Percentiles rank a stretch among this genome's conserved stretches.
These are phyloP conservation scores for Microctonus brassicae DNA, from an alignment of 2,888 invertebrate genomes.

Conservation along the genomic window DNA sequence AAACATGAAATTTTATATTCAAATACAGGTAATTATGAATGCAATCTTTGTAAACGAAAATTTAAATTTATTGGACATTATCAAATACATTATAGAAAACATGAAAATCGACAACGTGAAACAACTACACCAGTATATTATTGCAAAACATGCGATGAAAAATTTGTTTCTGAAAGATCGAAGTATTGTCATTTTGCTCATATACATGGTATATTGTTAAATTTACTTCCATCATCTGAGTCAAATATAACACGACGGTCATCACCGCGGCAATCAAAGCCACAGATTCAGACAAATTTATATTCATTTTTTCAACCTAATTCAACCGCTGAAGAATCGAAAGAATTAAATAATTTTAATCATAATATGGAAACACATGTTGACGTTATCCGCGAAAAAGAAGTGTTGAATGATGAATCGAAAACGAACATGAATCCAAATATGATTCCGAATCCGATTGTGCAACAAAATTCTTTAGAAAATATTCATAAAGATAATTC, in stretches of 20 bases:
- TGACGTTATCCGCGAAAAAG: too few relatives aligned
- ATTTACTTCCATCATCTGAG: not conserved
- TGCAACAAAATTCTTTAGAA: not conserved
- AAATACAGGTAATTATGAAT: constrained; percentile 40
- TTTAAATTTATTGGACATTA: constrained; percentile 31
- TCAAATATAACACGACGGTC: not conserved
- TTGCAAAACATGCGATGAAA: constrained; percentile 42
- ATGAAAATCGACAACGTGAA: constrained; percentile 13
- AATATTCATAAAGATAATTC: not conserved
- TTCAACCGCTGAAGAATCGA: not conserved
- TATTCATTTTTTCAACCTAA: not conserved
- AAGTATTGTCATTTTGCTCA: constrained; percentile 44
- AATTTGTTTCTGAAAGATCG: constrained; percentile 24
- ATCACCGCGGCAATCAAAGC: not conserved
- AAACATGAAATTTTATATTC: constrained; percentile 39
- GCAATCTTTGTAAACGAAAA: constrained; percentile 42
- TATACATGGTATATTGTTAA: constrained; percentile 33
- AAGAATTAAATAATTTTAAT: not conserved
- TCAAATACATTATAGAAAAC: constrained; percentile 39
- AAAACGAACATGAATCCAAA: not conserved
- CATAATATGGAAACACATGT: not conserved
- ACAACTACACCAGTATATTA: constrained; percentile 20
- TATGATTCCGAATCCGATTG: not conserved
- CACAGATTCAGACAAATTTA: not conserved
- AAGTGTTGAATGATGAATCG: too few relatives aligned